These are phyloP conservation scores for Melanaphis sacchari DNA, from an alignment of 1,140 invertebrate species.

Conservation along the genomic window DNA sequence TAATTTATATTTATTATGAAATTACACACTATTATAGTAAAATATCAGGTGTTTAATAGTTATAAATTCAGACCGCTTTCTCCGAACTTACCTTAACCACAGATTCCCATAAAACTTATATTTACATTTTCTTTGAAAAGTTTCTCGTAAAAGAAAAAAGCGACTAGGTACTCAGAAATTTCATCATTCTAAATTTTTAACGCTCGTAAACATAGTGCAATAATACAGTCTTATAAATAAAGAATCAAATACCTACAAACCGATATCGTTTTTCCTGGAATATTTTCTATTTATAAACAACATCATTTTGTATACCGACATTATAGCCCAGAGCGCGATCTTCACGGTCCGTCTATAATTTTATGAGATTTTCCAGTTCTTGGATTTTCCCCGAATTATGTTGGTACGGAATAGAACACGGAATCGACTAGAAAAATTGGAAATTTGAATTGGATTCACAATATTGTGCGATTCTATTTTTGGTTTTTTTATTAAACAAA, in stretches of 20 bases:
- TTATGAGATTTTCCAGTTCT: too few relatives aligned
- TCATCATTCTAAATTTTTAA: background rate
- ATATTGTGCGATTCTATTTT: too few relatives aligned
- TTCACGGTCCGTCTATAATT: too few relatives aligned
- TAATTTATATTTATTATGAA: background rate
- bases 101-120: background rate
- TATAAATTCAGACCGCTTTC: background rate
- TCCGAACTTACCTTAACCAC: background rate
- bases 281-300: background rate
- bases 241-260: background rate
- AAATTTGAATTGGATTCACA: too few relatives aligned
- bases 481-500: too few relatives aligned
- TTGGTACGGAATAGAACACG: too few relatives aligned
- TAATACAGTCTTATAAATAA: background rate
- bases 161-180: background rate
- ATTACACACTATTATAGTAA: background rate
- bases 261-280: background rate
- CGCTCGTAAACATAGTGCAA: background rate
- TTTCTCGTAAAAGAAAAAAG: background rate
- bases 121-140: slow-evolving; percentile 6
- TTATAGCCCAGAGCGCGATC: background rate
- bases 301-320: background rate
- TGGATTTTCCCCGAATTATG: too few relatives aligned
- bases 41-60: background rate
- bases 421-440: too few relatives aligned